Conservation (phyloP, 2,888 invertebrate species). For the Nemotelus nigrinus region DNA sequence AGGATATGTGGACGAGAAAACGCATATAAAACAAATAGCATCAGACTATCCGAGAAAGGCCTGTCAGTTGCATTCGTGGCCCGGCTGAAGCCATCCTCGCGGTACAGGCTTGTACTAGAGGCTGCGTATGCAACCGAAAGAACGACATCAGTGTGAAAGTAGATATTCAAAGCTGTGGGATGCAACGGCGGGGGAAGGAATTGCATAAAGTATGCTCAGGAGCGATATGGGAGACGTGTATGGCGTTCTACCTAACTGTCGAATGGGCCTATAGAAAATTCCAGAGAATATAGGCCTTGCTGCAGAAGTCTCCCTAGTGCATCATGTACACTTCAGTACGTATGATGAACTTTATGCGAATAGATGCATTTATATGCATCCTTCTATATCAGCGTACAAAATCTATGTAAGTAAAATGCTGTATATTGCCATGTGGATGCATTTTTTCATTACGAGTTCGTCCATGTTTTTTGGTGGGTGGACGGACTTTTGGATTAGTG, state of each 20-base stretch:
- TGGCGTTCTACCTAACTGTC: slow-evolving; percentile 46
- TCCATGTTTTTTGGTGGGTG: slow-evolving; percentile 38
- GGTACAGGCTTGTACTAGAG: slow-evolving; percentile 27
- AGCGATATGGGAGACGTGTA: background rate
- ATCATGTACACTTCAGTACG: background rate
- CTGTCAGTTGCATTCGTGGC: slow-evolving; percentile 45
- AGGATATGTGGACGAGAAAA: slow-evolving; percentile 43
- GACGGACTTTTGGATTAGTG: slow-evolving; percentile 13
- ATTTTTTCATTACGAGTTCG: slow-evolving; percentile 22
- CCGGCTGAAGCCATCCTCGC: slow-evolving; percentile 30
- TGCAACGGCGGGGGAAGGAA: slow-evolving; percentile 4
- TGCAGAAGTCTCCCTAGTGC: slow-evolving; percentile 29
- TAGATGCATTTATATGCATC: slow-evolving; percentile 22
- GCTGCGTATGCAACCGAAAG: slow-evolving; percentile 43
- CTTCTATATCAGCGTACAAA: slow-evolving; percentile 6
- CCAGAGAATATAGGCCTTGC: slow-evolving; percentile 31
- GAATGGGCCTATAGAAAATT: slow-evolving; percentile 41
- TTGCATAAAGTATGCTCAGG: slow-evolving; percentile 33
- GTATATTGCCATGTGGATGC: slow-evolving; percentile 15
- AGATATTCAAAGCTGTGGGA: background rate
- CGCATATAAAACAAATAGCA: slow-evolving; percentile 46
- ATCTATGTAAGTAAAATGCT: slow-evolving; percentile 25
- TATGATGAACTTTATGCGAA: slow-evolving; percentile 28
- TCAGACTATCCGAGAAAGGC: slow-evolving; percentile 35
- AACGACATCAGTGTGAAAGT: slow-evolving; percentile 3